Conservation (phyloP, 2,113 vertebrate genomes). For the Vulpes ferrilata region DNA sequence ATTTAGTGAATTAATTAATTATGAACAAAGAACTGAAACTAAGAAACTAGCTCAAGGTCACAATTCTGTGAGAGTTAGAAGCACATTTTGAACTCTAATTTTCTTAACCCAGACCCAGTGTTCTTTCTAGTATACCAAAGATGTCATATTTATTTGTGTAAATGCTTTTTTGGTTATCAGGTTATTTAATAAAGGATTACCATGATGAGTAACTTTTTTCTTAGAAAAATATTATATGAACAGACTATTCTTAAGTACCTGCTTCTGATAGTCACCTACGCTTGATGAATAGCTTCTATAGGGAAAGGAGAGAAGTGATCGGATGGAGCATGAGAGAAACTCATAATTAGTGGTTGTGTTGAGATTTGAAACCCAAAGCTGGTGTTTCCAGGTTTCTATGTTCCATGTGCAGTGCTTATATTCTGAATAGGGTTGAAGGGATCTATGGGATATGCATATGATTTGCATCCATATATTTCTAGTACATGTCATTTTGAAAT, state of each 20-base stretch:
- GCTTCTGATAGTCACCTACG: neutral
- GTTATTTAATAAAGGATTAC: neutral
- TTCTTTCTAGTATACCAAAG: neutral
- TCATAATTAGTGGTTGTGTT: neutral
- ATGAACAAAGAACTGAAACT: neutral
- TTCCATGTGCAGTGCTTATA: neutral
- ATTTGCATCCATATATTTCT: neutral
- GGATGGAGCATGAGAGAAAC: neutral
- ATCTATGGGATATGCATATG: neutral
- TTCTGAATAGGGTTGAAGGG: neutral
- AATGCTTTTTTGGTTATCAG: neutral
- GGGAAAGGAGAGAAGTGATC: neutral
- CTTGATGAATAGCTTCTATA: neutral
- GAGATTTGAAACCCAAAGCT: neutral
- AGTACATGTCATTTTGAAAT: slow-evolving; percentile 2
- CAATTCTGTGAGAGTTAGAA: neutral
- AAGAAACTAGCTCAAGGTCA: neutral
- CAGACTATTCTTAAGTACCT: neutral
- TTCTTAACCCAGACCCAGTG: neutral
- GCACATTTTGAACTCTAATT: neutral
- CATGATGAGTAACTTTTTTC: neutral
- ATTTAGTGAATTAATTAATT: neutral
- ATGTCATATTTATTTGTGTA: neutral
- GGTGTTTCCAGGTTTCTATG: neutral
- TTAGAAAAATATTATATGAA: neutral